These are phyloP conservation scores for Galago senegalensis DNA, from an alignment of 2,797 vertebrate genomes.

Conservation along the genomic window DNA sequence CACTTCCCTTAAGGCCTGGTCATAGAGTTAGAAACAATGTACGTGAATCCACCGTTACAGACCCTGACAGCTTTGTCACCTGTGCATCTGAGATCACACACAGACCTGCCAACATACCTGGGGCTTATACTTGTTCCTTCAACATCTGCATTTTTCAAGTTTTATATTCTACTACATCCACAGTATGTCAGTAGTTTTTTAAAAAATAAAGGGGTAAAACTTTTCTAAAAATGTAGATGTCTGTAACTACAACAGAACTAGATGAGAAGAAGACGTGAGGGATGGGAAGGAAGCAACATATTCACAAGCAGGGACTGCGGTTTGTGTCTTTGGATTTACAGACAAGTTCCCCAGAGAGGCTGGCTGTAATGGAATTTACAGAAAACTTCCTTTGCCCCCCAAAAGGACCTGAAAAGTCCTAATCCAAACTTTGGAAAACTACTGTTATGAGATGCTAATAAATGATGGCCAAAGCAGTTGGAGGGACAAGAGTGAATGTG, in stretches of 20 bases:
- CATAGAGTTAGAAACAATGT: slow-evolving; percentile 82
- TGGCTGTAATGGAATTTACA: slow-evolving; percentile 76
- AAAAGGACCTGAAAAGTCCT: slow-evolving; percentile 84
- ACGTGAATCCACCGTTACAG: slow-evolving; percentile 76
- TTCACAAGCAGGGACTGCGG: slow-evolving; percentile 83
- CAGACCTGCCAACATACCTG: slow-evolving; percentile 64
- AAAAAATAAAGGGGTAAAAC: slow-evolving; percentile 75
- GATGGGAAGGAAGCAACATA: slow-evolving; percentile 62
- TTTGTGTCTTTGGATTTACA: slow-evolving; percentile 88
- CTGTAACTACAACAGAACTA: slow-evolving; percentile 79
- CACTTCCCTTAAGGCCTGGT: slow-evolving; percentile 77
- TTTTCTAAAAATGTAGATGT: slow-evolving; percentile 85
- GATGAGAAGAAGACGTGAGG: slow-evolving; percentile 8
- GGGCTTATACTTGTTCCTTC: slow-evolving; percentile 80
- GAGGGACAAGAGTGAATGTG: slow-evolving; percentile 52
- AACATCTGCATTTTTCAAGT: slow-evolving; percentile 87
- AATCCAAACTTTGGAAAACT: slow-evolving; percentile 80
- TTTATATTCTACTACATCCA: slow-evolving; percentile 80
- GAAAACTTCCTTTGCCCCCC: slow-evolving; percentile 65
- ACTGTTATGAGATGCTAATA: slow-evolving; percentile 77
- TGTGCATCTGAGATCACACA: slow-evolving; percentile 63
- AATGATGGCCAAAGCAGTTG: slow-evolving; percentile 40
- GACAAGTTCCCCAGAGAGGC: slow-evolving; percentile 82
- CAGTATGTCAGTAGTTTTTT: slow-evolving; percentile 80
- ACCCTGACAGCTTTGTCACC: slow-evolving; percentile 9